A percentile compares a stretch with the other conserved stretches of the same genome.
phyloP scores from a whole-genome alignment of 2,888 invertebrate genomes.

The Pachycephus smyrnensis region DNA sequence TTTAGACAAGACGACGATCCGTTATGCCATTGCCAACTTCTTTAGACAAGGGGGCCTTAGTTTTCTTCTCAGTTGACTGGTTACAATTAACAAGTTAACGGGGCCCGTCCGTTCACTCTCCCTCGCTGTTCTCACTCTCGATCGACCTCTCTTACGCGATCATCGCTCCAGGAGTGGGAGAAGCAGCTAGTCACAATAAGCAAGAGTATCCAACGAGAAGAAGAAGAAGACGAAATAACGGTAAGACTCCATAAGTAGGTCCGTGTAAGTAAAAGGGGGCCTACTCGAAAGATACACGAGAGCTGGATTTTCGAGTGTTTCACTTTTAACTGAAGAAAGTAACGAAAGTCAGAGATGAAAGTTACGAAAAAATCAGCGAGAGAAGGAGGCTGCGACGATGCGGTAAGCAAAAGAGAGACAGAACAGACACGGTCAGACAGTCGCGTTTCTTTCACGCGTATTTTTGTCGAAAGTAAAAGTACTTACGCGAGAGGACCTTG shows the following conservation, averaged over 20 bases:
- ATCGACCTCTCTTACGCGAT: conserved; percentile 11
- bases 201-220: neutral
- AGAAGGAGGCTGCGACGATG: neutral
- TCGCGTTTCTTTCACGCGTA: conserved; percentile 19
- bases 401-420: neutral
- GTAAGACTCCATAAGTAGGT: neutral
- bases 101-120: conserved; percentile 9
- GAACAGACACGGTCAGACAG: conserved; percentile 28
- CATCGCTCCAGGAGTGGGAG: neutral
- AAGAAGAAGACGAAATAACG: neutral
- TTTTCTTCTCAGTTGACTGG: neutral
- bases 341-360: conserved; percentile 61
- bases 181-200: neutral
- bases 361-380: conserved; percentile 37
- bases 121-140: conserved; percentile 20
- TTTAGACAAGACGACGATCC: neutral
- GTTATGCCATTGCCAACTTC: neutral
- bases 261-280: neutral
- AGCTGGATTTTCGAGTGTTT: conserved; percentile 44
- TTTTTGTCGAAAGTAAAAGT: conserved; percentile 40
- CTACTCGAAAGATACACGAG: neutral
- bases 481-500: conserved; percentile 16
- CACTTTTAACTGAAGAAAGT: conserved; percentile 60
- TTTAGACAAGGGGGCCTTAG: neutral
- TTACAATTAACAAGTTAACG: neutral